Percentiles rank a stretch among this genome's conserved stretches.
Evolutionary conservation across 2,797 vertebrate genomes (phyloP).

Genomic region (Austrolebias charrua): DNA sequence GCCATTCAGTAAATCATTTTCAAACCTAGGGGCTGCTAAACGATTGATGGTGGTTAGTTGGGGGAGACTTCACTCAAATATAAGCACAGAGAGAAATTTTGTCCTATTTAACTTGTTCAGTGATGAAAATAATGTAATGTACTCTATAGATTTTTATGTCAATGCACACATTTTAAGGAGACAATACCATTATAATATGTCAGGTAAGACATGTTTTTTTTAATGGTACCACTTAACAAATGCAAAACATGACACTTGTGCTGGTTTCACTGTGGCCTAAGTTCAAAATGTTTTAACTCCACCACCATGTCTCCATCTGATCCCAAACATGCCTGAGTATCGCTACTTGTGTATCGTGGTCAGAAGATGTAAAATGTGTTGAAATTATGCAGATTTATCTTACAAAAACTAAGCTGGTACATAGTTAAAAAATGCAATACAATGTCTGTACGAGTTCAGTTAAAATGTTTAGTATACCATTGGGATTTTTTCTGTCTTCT

Average conservation of each 20-base stretch:
- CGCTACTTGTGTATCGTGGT: slow-evolving; percentile 68
- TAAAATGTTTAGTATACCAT: slow-evolving; percentile 36
- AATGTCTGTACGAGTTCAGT: slow-evolving; percentile 63
- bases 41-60: background rate
- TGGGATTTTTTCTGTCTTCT: slow-evolving; percentile 73
- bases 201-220: slow-evolving; percentile 11
- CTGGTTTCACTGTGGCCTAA: slow-evolving; percentile 55
- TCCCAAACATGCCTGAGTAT: slow-evolving; percentile 58
- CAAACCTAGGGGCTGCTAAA: too few species aligned
- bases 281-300: slow-evolving; percentile 54
- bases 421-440: slow-evolving; percentile 74
- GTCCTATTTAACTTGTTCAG: slow-evolving; percentile 1
- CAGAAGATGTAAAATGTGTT: slow-evolving; percentile 58
- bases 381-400: slow-evolving; percentile 49
- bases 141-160: background rate
- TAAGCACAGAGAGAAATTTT: background rate
- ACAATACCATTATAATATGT: slow-evolving; percentile 7
- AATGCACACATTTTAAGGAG: background rate
- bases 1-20: too few species aligned
- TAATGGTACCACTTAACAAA: slow-evolving; percentile 21
- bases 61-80: background rate
- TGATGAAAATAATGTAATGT: slow-evolving; percentile 3
- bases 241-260: slow-evolving; percentile 38
- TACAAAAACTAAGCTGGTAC: slow-evolving; percentile 57
- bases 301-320: slow-evolving; percentile 53